These are phyloP conservation scores for Hybognathus amarus DNA, from an alignment of 2,797 vertebrate species.

Conservation along the genomic window DNA sequence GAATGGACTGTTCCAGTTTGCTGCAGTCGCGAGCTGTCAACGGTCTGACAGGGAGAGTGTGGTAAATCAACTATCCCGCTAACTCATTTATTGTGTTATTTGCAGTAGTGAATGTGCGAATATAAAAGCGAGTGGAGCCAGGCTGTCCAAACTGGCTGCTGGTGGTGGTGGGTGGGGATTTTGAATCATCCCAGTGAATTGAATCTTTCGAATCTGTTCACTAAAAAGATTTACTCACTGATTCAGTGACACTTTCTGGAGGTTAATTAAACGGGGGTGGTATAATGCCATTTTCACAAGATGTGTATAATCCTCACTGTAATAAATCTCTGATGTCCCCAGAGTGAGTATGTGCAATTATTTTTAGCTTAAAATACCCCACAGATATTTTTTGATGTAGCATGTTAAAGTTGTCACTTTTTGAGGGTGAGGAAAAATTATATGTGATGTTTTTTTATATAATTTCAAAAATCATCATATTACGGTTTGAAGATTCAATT, in stretches of 20 bases:
- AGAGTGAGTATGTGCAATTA: too few species aligned
- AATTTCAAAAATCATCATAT: too few species aligned
- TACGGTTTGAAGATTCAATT: too few species aligned
- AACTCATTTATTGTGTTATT: neutral
- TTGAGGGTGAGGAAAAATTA: too few species aligned
- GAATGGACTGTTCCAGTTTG: constrained; percentile 73
- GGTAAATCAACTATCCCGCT: neutral
- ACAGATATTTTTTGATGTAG: too few species aligned
- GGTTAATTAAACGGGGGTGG: neutral
- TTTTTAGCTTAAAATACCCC: too few species aligned
- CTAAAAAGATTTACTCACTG: neutral
- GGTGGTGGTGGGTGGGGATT: constrained; percentile 13
- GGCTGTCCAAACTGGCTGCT: neutral
- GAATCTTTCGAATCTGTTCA: constrained; percentile 1
- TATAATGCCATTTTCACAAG: too few species aligned
- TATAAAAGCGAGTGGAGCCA: neutral
- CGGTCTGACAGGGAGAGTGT: neutral
- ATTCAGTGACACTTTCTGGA: neutral
- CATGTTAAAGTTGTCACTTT: too few species aligned
- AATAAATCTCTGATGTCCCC: too few species aligned
- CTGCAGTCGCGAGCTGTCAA: constrained; percentile 64
- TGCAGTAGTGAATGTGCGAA: neutral
- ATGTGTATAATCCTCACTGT: too few species aligned
- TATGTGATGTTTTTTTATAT: too few species aligned
- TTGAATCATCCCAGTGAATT: neutral